These are phyloP conservation scores for Chalcosyrphus nemorum DNA, from an alignment of 2,888 invertebrate species.

Conservation along the genomic window DNA sequence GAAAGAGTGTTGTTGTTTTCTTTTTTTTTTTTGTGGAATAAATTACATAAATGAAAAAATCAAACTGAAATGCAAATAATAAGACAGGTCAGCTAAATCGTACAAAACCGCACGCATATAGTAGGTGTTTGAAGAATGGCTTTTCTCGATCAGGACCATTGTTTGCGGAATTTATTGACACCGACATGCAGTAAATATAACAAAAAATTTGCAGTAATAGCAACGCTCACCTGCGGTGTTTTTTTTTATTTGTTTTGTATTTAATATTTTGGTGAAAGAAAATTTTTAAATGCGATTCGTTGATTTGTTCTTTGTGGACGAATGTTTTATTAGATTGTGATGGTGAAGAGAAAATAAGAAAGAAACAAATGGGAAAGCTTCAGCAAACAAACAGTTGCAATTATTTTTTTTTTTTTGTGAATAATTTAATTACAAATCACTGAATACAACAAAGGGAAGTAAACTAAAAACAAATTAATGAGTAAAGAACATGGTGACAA, in stretches of 20 bases:
- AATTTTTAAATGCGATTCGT: slow-evolving; percentile 37
- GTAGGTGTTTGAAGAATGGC: neutral
- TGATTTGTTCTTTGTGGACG: slow-evolving; percentile 53
- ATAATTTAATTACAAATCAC: slow-evolving; percentile 19
- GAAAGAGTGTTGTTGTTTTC: slow-evolving; percentile 60
- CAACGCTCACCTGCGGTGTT: slow-evolving; percentile 65
- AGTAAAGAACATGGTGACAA: slow-evolving; percentile 5
- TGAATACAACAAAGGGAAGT: slow-evolving; percentile 10
- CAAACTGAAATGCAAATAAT: slow-evolving; percentile 41
- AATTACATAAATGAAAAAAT: slow-evolving; percentile 24
- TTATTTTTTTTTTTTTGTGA: slow-evolving; percentile 19
- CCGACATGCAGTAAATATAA: slow-evolving; percentile 59
- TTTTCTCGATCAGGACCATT: slow-evolving; percentile 2
- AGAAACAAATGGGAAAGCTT: slow-evolving; percentile 66
- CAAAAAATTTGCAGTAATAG: slow-evolving; percentile 5
- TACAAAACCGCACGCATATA: slow-evolving; percentile 8
- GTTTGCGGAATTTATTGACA: slow-evolving; percentile 53
- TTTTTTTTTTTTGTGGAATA: slow-evolving; percentile 35
- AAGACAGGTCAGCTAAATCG: slow-evolving; percentile 26
- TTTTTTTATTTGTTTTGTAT: slow-evolving; percentile 40
- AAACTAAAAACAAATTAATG: neutral
- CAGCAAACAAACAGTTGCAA: slow-evolving; percentile 65
- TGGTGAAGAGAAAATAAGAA: slow-evolving; percentile 42
- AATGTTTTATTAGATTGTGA: slow-evolving; percentile 44
- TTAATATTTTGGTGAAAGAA: slow-evolving; percentile 21